Percentiles rank a stretch among this genome's conserved stretches.
These are phyloP conservation scores for Pollicipes pollicipes DNA, from an alignment of 1,140 invertebrate genomes.

Conservation along the genomic window DNA sequence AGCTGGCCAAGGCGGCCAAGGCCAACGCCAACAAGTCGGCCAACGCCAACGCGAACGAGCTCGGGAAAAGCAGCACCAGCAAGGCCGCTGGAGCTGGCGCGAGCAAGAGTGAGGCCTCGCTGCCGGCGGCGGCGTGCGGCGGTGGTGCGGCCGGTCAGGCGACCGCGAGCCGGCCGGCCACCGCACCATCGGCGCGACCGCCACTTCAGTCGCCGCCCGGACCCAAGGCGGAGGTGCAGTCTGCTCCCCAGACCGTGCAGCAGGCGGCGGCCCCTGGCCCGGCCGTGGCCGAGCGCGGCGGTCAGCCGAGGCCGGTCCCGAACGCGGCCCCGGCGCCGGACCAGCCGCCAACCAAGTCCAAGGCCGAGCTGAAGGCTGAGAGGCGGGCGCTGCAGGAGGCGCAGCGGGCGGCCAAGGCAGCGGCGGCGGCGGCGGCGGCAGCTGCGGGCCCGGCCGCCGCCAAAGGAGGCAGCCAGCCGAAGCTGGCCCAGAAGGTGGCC, in stretches of 20 bases:
- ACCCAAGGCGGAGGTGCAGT: too few species aligned
- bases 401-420: constrained; percentile 25
- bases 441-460: constrained; percentile 1
- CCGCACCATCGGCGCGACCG: too few species aligned
- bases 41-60: too few species aligned
- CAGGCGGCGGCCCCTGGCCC: background rate
- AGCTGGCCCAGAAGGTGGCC: constrained; percentile 17
- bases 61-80: background rate
- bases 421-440: background rate
- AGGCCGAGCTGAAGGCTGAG: constrained; percentile 54
- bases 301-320: background rate
- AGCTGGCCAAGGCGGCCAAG: constrained; percentile 40
- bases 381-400: constrained; percentile 48
- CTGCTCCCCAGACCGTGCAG: too few species aligned
- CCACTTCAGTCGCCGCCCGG: too few species aligned
- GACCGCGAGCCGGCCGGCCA: too few species aligned
- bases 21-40: constrained; percentile 25
- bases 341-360: constrained; percentile 34
- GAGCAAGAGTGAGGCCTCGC: too few species aligned
- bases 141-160: too few species aligned
- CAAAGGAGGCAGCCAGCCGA: background rate
- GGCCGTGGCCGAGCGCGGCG: background rate
- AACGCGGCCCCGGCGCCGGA: background rate
- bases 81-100: too few species aligned
- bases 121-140: too few species aligned